phyloP scores from a whole-genome alignment of 2,113 vertebrate genomes.

The Nyctereutes procyonoides region DNA sequence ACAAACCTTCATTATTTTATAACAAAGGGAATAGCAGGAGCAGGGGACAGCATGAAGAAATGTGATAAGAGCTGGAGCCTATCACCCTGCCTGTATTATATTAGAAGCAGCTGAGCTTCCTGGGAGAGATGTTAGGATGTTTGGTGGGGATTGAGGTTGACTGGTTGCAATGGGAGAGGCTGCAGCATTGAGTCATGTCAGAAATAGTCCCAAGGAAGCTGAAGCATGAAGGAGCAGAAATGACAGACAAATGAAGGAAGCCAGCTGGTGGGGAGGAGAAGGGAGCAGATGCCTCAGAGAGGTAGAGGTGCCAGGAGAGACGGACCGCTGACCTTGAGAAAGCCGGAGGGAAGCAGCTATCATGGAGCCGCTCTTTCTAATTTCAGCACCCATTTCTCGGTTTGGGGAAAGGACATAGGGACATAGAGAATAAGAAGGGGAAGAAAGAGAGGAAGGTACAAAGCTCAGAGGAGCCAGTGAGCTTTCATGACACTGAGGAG shows the following conservation, averaged over 20 bases:
- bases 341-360: accelerated
- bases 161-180: not conserved
- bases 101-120: not conserved
- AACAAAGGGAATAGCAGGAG: too few relatives aligned
- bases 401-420: not conserved
- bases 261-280: not conserved
- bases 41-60: not conserved
- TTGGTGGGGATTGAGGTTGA: not conserved
- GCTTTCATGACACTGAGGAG: not conserved
- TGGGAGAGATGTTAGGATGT: not conserved
- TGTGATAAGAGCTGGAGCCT: too few relatives aligned
- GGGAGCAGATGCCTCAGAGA: not conserved
- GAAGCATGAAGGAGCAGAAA: not conserved
- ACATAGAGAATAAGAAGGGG: not conserved
- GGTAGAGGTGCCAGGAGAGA: not conserved
- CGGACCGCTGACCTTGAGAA: not conserved
- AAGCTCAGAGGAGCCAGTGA: too few relatives aligned
- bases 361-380: not conserved
- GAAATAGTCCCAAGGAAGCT: not conserved
- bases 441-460: not conserved
- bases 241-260: not conserved
- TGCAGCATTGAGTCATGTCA: not conserved
- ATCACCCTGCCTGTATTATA: accelerated
- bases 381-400: not conserved
- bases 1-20: not conserved